phyloP scores from a whole-genome alignment of 2,113 vertebrate species.

The Phyllopteryx taeniolatus region DNA sequence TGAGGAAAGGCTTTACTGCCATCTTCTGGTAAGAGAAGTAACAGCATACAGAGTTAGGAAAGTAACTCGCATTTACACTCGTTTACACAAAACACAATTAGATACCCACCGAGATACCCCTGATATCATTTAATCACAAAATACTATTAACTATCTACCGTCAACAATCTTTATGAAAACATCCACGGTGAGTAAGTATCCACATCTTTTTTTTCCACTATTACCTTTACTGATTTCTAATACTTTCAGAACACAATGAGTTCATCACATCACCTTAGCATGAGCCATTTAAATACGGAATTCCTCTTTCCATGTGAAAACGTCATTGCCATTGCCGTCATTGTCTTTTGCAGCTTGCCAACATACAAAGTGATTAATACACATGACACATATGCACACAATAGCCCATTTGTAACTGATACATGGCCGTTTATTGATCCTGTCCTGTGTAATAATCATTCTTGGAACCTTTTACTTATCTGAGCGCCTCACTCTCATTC shows the following conservation, averaged over 20 bases:
- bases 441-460: slow-evolving; percentile 45
- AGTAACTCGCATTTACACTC: slow-evolving; percentile 6
- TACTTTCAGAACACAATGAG: background rate
- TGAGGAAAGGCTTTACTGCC: slow-evolving; percentile 63
- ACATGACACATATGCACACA: background rate
- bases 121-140: background rate
- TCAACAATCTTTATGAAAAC: background rate
- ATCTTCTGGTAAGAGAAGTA: slow-evolving; percentile 51
- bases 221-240: no score
- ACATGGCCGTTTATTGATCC: slow-evolving; percentile 47
- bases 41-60: slow-evolving; percentile 12
- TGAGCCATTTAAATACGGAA: background rate
- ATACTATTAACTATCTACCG: background rate
- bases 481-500: slow-evolving; percentile 31
- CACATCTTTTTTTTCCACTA: no score
- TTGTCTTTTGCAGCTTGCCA: background rate
- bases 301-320: background rate
- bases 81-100: background rate
- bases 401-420: slow-evolving; percentile 21
- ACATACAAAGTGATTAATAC: background rate
- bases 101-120: background rate
- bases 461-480: slow-evolving; percentile 41
- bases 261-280: background rate
- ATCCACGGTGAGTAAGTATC: background rate
- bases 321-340: background rate